Percentiles rank a stretch among this genome's conserved stretches.
These are phyloP conservation scores for Scaptomyza polygonia DNA, from an alignment of 2,888 invertebrate genomes.

Conservation along the genomic window DNA sequence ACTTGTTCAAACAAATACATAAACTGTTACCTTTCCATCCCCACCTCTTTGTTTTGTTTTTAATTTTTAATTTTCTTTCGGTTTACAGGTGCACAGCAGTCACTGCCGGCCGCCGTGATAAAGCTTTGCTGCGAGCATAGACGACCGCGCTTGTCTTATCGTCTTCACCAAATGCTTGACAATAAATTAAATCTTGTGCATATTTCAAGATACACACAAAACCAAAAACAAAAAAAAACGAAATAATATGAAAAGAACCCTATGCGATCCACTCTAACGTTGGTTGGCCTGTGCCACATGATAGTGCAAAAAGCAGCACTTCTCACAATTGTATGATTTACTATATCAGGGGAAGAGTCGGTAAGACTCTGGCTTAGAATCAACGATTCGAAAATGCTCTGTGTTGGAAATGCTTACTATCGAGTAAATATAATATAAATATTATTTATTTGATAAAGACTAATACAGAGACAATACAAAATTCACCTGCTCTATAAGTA, in stretches of 20 bases:
- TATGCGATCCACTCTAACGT: conserved; percentile 59
- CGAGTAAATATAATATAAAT: conserved; percentile 3
- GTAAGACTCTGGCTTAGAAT: neutral
- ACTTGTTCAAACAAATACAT: conserved; percentile 67
- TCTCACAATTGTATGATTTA: conserved; percentile 59
- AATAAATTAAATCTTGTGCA: conserved; percentile 76
- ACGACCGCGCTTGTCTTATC: conserved; percentile 59
- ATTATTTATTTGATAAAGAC: neutral
- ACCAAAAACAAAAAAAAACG: neutral
- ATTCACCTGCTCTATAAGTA: neutral
- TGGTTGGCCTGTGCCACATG: conserved; percentile 51
- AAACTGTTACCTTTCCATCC: conserved; percentile 8
- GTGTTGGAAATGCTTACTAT: conserved; percentile 1
- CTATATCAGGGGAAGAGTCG: conserved; percentile 50
- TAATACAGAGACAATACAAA: neutral
- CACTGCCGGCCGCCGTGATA: conserved; percentile 40
- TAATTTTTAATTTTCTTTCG: conserved; percentile 33
- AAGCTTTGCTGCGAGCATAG: conserved; percentile 45
- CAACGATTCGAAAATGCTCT: conserved; percentile 22
- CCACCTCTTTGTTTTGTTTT: conserved; percentile 13
- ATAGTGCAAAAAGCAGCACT: conserved; percentile 46
- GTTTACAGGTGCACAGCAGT: conserved; percentile 58
- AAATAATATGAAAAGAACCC: conserved; percentile 3
- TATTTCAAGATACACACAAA: conserved; percentile 37
- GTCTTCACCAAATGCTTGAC: conserved; percentile 65